Evolutionary conservation across 2,113 vertebrate species (phyloP).

Genomic region (Bungarus multicinctus): DNA sequence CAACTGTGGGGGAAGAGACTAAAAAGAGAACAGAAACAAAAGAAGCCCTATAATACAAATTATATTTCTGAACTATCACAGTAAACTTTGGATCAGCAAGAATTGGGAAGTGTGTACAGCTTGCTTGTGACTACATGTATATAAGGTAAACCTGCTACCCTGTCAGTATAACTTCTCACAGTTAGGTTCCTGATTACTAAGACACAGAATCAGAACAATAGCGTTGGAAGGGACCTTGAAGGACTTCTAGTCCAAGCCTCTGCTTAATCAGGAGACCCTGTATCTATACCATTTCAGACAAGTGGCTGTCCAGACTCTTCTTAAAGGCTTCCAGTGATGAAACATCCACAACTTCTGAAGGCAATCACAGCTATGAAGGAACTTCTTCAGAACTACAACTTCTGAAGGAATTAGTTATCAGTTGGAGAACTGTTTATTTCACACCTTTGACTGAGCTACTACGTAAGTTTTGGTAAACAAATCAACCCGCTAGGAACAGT

Average conservation of each 20-base stretch:
- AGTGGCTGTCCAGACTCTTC: background rate
- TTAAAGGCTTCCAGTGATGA: background rate
- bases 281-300: background rate
- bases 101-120: background rate
- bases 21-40: conserved; percentile 33
- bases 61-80: background rate
- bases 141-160: background rate
- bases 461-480: background rate
- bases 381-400: background rate
- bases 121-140: background rate
- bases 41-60: conserved; percentile 12
- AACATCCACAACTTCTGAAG: background rate
- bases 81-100: background rate
- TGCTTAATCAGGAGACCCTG: background rate
- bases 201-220: background rate
- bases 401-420: background rate
- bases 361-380: background rate
- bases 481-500: background rate
- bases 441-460: background rate
- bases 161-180: background rate
- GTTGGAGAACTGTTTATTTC: background rate
- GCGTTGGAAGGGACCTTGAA: background rate
- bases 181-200: background rate
- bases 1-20: conserved; percentile 90
- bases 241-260: background rate